Base-by-base conservation (phyloP, 2,888 invertebrate species). In the Cephus spinipes region DNA sequence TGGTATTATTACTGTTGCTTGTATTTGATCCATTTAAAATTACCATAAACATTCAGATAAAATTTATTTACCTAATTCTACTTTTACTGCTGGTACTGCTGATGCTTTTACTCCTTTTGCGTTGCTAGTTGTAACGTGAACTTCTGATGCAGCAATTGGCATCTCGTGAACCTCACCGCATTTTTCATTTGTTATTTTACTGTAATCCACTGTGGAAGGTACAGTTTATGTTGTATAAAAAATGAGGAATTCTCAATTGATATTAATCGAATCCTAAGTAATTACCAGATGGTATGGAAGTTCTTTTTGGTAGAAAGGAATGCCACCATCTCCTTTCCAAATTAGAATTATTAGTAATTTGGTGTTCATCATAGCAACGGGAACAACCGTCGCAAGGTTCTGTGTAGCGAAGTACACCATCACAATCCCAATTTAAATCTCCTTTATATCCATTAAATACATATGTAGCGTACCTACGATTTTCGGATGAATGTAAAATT, bases 311-410 rank as follows among this genome's bases (percentile, higher is more conserved):
- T 35, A 92, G 74, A 85, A 93, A 93, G 34, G 89, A 87, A 80
- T 93, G 86, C 89, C 93, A 91, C 93, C 94, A 93, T 87, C 93
- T 92, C 80, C 91, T 91, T 73, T 85, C 85, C 40, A 77, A 74
- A 74, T 23, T 71, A 31, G 71, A 31, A 91, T 15, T 91, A 76
- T 84, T 78, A 40, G 55, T 74, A 30, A 91, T 91, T 32, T 92
- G 90, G 35, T 92, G 90, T 81, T 92, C 92, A 75, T 88, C 87
- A 80, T 93, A 91, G 87, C 98, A 98, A 85, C 95, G 95, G 35
- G 94, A 94, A 90, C 98, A 98, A 12, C 98, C 98, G 4, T 92
- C 85, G 87, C 98, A 98, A 0, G 97, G 97, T 6, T 94, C 94
- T 3, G 96, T 94, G 89, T 96, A 98, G 80, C 93, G 94, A n/a